Conservation (phyloP, 2,888 invertebrate species). For the Drosophila fulvimacula region DNA sequence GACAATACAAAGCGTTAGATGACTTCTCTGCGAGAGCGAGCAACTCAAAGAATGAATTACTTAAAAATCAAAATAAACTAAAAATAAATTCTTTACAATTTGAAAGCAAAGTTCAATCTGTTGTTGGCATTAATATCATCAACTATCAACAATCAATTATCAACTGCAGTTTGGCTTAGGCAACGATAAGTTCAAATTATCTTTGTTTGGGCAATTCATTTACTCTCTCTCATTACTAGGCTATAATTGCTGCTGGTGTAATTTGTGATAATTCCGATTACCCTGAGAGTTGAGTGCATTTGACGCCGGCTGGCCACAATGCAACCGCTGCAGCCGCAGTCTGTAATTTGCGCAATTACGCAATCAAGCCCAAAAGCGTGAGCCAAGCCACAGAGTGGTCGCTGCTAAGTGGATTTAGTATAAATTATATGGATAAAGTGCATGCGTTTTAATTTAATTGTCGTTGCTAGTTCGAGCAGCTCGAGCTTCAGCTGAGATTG, state of each 20-base stretch:
- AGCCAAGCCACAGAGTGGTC: not conserved
- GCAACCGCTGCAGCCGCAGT: slow-evolving; percentile 27
- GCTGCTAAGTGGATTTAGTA: slow-evolving; percentile 2
- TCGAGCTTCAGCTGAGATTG: not conserved
- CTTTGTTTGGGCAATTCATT: not conserved
- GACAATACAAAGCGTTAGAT: slow-evolving; percentile 17
- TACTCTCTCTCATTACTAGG: not conserved
- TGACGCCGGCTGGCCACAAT: slow-evolving; percentile 38
- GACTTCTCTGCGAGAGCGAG: not conserved
- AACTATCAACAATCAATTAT: not conserved
- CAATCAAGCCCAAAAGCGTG: slow-evolving; percentile 19
- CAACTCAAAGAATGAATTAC: not conserved
- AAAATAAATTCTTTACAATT: not conserved
- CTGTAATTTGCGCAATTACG: slow-evolving; percentile 37
- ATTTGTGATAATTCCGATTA: not conserved
- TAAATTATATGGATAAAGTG: not conserved
- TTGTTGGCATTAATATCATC: not conserved
- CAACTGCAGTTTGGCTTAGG: not conserved
- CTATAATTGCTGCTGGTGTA: not conserved
- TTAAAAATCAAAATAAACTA: not conserved
- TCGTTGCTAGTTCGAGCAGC: not conserved
- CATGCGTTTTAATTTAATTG: not conserved
- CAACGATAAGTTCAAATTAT: not conserved
- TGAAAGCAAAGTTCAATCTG: not conserved
- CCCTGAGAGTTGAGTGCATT: not conserved